Conservation (phyloP, 2,113 vertebrate species). For the Neolamprologus cancellatus region DNA sequence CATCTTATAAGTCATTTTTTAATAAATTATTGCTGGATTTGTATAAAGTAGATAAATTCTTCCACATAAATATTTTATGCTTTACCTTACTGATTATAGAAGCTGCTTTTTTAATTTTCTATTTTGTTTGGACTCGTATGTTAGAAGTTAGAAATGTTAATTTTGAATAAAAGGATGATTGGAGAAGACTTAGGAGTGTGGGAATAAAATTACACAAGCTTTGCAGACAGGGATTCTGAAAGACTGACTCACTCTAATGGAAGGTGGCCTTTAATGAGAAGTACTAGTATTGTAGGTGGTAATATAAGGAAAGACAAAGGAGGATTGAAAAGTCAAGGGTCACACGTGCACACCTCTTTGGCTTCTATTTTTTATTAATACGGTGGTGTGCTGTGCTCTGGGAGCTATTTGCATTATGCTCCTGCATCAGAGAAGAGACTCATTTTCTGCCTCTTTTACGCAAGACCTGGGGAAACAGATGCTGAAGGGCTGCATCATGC, state of each 20-base stretch:
- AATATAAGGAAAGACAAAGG: slow-evolving; percentile 30
- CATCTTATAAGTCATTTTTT: background rate
- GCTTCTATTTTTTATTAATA: slow-evolving; percentile 36
- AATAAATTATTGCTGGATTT: background rate
- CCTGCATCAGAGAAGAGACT: slow-evolving; percentile 41
- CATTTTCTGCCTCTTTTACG: slow-evolving; percentile 40
- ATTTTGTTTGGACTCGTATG: background rate
- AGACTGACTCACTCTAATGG: slow-evolving; percentile 42
- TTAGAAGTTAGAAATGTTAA: background rate
- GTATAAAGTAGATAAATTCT: background rate
- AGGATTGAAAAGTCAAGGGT: slow-evolving; percentile 40
- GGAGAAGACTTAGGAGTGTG: background rate
- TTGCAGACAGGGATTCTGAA: background rate
- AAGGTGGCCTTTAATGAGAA: slow-evolving; percentile 42
- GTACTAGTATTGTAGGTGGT: slow-evolving; percentile 38
- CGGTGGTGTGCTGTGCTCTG: background rate
- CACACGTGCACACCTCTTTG: background rate
- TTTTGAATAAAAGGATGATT: background rate
- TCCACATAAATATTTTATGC: background rate
- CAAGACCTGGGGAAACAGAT: slow-evolving; percentile 40
- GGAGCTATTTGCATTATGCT: slow-evolving; percentile 3
- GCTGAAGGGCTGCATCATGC: slow-evolving; percentile 10
- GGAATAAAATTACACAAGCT: background rate
- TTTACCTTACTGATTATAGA: background rate
- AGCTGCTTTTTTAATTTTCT: background rate